Evolutionary conservation across 2,797 vertebrate genomes (phyloP).

Genomic region (Pangasius mekongensis): DNA sequence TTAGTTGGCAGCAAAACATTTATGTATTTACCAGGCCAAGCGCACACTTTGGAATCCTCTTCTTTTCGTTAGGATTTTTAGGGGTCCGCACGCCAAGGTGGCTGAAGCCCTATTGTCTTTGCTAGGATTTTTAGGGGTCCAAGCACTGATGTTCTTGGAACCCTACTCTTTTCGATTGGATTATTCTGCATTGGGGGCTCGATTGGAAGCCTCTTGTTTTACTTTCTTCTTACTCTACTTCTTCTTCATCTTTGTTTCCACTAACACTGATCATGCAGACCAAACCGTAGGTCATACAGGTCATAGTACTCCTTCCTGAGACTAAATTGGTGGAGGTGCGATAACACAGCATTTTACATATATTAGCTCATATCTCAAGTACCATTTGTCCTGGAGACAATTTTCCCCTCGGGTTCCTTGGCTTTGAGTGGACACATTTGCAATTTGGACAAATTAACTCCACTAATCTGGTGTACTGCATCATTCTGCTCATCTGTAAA

Average conservation of each 20-base stretch:
- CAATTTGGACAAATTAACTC: not conserved
- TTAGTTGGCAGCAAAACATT: slow-evolving; percentile 27
- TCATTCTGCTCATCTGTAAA: not conserved
- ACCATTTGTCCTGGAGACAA: not conserved
- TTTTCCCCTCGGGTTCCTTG: not conserved
- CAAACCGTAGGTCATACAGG: not conserved
- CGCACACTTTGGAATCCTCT: not conserved
- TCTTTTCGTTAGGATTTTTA: not conserved
- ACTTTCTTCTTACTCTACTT: too few relatives aligned
- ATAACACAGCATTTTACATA: not conserved
- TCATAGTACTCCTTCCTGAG: not conserved
- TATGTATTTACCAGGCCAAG: slow-evolving; percentile 6
- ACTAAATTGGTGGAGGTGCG: not conserved
- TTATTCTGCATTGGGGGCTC: not conserved
- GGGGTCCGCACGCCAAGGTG: too few relatives aligned
- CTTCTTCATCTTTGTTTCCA: not conserved
- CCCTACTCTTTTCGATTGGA: too few relatives aligned
- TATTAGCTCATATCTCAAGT: not conserved
- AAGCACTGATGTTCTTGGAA: not conserved
- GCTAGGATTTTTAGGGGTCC: not conserved
- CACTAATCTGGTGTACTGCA: not conserved
- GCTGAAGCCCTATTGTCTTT: not conserved
- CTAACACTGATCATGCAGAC: not conserved
- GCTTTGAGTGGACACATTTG: not conserved
- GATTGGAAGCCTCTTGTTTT: not conserved